Conservation (phyloP, 2,113 vertebrate species). For the Planiliza haematocheilus region DNA sequence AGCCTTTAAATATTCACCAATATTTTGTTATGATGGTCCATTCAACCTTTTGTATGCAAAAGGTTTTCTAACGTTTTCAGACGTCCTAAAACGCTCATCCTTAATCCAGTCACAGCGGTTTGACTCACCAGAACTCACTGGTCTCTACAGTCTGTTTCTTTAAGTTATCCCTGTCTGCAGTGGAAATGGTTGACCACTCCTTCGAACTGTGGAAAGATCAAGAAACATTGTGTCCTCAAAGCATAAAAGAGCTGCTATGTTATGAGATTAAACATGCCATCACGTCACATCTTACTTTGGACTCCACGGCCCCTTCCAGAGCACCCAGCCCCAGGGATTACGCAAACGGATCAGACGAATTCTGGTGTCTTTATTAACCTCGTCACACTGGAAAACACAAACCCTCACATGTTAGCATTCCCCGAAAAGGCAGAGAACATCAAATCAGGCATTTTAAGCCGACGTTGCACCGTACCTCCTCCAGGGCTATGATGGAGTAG, state of each 20-base stretch:
- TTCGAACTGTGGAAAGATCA: conserved; percentile 82
- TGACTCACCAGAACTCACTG: conserved; percentile 95
- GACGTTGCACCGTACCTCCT: conserved; percentile 85
- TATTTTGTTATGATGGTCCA: too few relatives aligned
- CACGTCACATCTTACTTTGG: conserved; percentile 80
- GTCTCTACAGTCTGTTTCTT: conserved; percentile 88
- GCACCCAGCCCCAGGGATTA: conserved; percentile 97
- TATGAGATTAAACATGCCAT: background rate
- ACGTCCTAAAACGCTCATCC: too few relatives aligned
- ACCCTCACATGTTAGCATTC: background rate
- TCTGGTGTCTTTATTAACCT: conserved; percentile 73
- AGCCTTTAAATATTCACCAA: too few relatives aligned
- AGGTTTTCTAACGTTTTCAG: too few relatives aligned
- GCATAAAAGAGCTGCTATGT: background rate
- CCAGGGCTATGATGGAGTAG: conserved; percentile 94
- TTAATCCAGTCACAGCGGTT: background rate
- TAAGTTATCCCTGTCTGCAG: conserved; percentile 87
- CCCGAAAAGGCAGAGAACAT: background rate
- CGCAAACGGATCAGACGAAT: conserved; percentile 90
- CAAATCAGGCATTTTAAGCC: background rate
- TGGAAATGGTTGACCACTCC: conserved; percentile 89
- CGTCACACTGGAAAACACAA: conserved; percentile 73
- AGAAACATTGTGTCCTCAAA: background rate
- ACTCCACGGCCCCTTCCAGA: conserved; percentile 95
- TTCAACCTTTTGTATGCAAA: too few relatives aligned